Evolutionary conservation across 2,888 invertebrate genomes (phyloP).

Genomic region (Diogma glabrata): DNA sequence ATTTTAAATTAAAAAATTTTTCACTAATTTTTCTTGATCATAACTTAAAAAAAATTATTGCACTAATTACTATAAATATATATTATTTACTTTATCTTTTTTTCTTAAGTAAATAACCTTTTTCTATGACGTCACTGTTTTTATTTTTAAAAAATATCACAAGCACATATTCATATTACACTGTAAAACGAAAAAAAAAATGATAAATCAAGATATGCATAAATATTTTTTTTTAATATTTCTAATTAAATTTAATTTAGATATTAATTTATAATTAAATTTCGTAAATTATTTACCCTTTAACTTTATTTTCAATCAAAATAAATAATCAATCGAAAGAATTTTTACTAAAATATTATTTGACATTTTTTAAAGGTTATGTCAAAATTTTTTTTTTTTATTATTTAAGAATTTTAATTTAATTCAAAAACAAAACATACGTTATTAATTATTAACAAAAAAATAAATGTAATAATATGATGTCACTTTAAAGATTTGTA

Average conservation of each 20-base stretch:
- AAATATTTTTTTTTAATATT: background rate
- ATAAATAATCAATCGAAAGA: no score
- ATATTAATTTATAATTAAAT: background rate
- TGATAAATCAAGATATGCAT: background rate
- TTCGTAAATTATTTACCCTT: background rate
- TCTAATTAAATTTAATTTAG: background rate
- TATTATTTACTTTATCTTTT: no score
- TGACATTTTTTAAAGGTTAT: slow-evolving; percentile 2
- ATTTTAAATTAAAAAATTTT: background rate
- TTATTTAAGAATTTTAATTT: background rate
- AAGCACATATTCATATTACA: no score
- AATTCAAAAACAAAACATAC: background rate
- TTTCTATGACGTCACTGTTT: no score
- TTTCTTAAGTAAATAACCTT: no score
- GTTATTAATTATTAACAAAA: background rate
- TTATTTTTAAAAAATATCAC: no score
- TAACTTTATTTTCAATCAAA: no score
- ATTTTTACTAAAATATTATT: background rate
- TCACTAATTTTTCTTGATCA: background rate
- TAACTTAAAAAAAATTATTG: background rate
- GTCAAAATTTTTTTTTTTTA: background rate
- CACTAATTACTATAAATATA: no score
- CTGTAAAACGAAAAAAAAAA: no score
- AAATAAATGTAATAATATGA: background rate
- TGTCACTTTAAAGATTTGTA: background rate